These are phyloP conservation scores for Macaria liturata DNA, from an alignment of 2,888 invertebrate genomes.

Conservation along the genomic window DNA sequence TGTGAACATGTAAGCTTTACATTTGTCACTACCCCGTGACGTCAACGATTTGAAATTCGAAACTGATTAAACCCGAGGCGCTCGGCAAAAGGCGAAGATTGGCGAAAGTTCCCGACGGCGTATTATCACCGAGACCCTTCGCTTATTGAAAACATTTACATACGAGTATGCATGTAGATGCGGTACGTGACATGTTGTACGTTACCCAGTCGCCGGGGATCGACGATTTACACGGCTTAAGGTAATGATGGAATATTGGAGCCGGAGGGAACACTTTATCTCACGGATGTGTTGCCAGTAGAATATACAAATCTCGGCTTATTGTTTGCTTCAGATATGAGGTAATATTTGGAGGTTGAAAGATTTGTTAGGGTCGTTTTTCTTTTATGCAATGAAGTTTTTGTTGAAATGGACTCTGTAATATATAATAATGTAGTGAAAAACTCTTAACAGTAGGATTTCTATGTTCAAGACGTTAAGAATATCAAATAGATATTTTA, in stretches of 20 bases:
- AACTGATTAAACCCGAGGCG: conserved; percentile 18
- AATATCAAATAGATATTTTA: too few relatives aligned
- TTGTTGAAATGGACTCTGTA: too few relatives aligned
- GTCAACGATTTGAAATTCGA: conserved; percentile 12
- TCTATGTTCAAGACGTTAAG: too few relatives aligned
- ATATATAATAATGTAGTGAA: too few relatives aligned
- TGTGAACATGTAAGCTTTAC: neutral
- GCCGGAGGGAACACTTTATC: conserved; percentile 50
- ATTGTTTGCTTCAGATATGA: too few relatives aligned
- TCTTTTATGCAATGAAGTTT: too few relatives aligned
- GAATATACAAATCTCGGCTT: too few relatives aligned
- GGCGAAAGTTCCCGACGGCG: conserved; percentile 28
- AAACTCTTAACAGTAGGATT: too few relatives aligned
- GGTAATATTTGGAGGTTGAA: too few relatives aligned
- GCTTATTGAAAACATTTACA: conserved; percentile 78
- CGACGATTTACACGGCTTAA: conserved; percentile 61
- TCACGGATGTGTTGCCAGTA: conserved; percentile 9
- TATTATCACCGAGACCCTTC: conserved; percentile 40
- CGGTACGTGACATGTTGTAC: conserved; percentile 56
- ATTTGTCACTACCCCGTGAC: conserved; percentile 3
- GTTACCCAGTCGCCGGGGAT: conserved; percentile 59
- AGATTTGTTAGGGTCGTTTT: too few relatives aligned
- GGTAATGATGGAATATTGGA: conserved; percentile 62
- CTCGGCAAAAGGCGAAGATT: conserved; percentile 8
- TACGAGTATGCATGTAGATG: conserved; percentile 45